Base-by-base conservation (phyloP, 35 echinoderm and acorn worm species). In the Ptychodera flava region DNA sequence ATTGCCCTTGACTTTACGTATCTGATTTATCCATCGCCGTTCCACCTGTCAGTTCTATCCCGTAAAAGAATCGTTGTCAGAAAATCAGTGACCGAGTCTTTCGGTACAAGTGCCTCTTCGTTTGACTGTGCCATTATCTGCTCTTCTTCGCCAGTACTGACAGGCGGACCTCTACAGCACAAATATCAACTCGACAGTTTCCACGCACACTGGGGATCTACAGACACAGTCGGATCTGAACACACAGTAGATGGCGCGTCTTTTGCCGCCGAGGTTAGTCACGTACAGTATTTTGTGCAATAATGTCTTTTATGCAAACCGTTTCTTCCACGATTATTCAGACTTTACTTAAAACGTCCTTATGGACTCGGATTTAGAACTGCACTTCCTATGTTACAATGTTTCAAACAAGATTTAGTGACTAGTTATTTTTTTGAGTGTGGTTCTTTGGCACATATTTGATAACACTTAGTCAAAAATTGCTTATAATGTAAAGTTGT, bases 191-290 rank as follows among this genome's bases (percentile, higher is more conserved):
- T 97, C 22, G 92, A 87, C 31, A 92, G 94, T 83, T 97, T 97
- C 78, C 95, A 97, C 88, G 86, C 33, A 31, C 95, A 97, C 52
- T 97, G 95, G 95, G 95, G 95, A 0, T 88, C 87, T 37, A 87
- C 87, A 64, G 95, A 97, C 52, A 80, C 79, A 1, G 86, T 80
- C 33, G 95, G 95, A 22, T 86, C 95, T 36, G 95, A 97, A 76
- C 95, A 97, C 79, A 97, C 90, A 27, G 85, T 97, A 30, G 85
- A 97, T 90, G 95, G 95, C 15, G 34, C 84, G 29, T 81, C 81
- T 31, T 92, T 94, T 83, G 87, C 92, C 88, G 89, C 95, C 0
- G 95, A 97, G 88, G 95, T 97, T 36, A 80, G 77, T 93, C 75
- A 77, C 15, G 31, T 33, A 28, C 14, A 81, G 80, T 14, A 31